phyloP scores from a whole-genome alignment of 2,888 invertebrate genomes.

The Calephelis perditalis region DNA sequence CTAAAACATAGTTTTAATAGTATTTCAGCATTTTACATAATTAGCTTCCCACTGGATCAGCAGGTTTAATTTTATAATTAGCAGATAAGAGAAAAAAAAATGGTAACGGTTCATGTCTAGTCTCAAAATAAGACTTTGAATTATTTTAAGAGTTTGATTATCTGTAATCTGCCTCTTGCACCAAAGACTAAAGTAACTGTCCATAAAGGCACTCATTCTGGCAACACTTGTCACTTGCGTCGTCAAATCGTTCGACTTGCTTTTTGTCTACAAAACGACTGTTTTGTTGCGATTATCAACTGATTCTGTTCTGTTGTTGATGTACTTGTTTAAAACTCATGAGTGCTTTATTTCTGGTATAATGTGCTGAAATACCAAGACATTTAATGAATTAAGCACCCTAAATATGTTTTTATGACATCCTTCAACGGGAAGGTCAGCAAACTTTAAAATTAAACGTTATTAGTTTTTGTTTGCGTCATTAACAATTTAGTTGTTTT shows the following conservation, averaged over 20 bases:
- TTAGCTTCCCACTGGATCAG: no score
- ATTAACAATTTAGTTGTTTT: slow-evolving; percentile 62
- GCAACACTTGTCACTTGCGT: slow-evolving; percentile 31
- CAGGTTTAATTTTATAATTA: no score
- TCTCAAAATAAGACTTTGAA: no score
- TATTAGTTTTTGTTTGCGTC: slow-evolving; percentile 51
- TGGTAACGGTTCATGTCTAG: no score
- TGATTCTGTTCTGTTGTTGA: slow-evolving; percentile 40
- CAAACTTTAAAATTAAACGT: slow-evolving; percentile 59
- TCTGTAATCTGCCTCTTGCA: no score
- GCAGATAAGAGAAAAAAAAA: no score
- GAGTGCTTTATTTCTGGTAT: slow-evolving; percentile 31
- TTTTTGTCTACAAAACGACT: slow-evolving; percentile 25
- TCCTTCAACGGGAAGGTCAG: slow-evolving; percentile 42
- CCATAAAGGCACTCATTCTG: not conserved
- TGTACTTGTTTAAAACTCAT: slow-evolving; percentile 19
- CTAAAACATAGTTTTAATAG: no score
- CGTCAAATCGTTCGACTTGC: slow-evolving; percentile 38
- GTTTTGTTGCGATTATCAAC: slow-evolving; percentile 19
- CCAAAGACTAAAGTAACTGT: no score
- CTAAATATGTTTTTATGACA: slow-evolving; percentile 61
- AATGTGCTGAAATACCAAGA: slow-evolving; percentile 42
- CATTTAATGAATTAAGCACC: slow-evolving; percentile 2
- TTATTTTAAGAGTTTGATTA: no score
- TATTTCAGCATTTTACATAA: no score